Evolutionary conservation across 2,888 invertebrate species (phyloP), one percentile per base, ranked within the genome.

Genomic region (Stenurella melanura): DNA sequence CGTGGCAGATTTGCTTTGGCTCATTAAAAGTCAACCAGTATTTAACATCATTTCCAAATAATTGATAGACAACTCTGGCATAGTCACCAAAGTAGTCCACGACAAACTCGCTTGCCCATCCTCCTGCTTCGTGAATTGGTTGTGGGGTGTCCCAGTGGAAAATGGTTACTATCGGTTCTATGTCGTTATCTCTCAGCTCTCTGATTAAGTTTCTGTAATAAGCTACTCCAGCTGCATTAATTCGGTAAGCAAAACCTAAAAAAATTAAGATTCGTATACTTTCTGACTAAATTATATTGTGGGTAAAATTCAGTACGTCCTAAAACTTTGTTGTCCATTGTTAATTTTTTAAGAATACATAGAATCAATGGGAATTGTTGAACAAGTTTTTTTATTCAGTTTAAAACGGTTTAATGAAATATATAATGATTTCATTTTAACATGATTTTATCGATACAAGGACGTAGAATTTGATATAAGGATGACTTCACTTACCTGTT

Each of bases 161-260:
- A 86, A 93, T 89, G 0, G 93, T 93, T 6, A 92, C 91, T 67
- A 92, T 84, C 0, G 94, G 94, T 69, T 88, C 84, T 66, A 95
- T 93, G 11, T n/a, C 68, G 18, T 67, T 66, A 15, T 56, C 61
- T 9, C 94, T 80, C 6, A 96, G 90, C 82, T 93, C 94, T 83
- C 96, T 26, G 19, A 72, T 72, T 10, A 72, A 11, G 30, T 72
- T 63, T 12, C 21, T 61, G 63, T 72, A 97, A 88, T 96, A 95
- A 74, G 92, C 89, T 12, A 96, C 90, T 18, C 95, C 96, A 2
- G 92, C 90, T 50, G 91, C 89, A 86, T 95, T 96, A 21, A 95
- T 90, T 21, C 60, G 18, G 11, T 71, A 60, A 0, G 61, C n/a
- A 21, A 71, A 71, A 42, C 70, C 70, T 71, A 60, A 56, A n/a